Conservation (phyloP, 2,113 vertebrate species). For the Hyaena hyaena region DNA sequence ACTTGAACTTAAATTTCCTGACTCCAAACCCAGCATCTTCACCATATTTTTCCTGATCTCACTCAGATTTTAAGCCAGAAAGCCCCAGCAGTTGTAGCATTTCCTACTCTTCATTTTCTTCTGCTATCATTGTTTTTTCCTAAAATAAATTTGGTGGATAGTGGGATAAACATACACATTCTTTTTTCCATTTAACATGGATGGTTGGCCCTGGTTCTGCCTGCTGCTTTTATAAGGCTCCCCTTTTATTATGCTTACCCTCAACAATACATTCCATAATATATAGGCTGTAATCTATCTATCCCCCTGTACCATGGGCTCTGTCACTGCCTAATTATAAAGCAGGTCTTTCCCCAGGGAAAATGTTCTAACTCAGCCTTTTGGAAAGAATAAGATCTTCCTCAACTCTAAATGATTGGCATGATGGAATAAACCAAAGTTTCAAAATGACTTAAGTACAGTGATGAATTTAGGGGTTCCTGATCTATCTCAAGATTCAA, state of each 20-base stretch:
- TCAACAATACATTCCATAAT: neutral
- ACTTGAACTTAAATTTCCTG: neutral
- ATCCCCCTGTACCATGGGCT: neutral
- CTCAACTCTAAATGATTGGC: neutral
- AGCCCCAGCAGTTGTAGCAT: neutral
- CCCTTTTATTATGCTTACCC: fast-evolving
- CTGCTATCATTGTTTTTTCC: neutral
- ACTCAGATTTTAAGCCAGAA: neutral
- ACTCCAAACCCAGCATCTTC: neutral
- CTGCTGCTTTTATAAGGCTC: neutral
- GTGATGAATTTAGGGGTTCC: neutral
- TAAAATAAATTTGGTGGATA: neutral
- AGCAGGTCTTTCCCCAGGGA: neutral
- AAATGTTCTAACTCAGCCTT: neutral
- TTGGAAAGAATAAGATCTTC: neutral
- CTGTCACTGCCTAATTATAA: neutral
- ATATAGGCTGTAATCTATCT: neutral
- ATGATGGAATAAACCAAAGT: neutral
- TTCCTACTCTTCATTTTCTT: neutral
- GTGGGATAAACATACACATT: neutral
- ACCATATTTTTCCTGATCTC: neutral
- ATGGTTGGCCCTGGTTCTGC: neutral
- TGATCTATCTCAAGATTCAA: neutral
- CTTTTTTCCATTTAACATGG: neutral
- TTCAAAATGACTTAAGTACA: neutral